These are phyloP conservation scores for Onchidella celtica DNA, from an alignment of 2,888 invertebrate species.

Conservation along the genomic window DNA sequence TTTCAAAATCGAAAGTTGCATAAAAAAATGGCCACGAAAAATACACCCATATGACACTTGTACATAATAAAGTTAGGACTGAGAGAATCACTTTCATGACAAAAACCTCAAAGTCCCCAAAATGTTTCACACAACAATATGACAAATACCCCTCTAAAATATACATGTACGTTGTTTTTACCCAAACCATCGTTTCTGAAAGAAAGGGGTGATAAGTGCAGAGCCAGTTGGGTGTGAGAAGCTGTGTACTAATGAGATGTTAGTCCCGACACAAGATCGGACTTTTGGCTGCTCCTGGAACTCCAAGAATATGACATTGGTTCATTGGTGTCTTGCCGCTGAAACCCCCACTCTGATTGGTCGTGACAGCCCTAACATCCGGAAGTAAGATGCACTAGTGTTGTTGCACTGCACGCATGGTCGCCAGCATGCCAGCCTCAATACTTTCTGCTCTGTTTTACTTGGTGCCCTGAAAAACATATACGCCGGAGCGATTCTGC, in stretches of 20 bases:
- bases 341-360: conserved; percentile 18
- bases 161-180: too few relatives aligned
- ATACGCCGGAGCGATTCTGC: not conserved
- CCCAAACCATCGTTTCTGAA: too few relatives aligned
- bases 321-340: not conserved
- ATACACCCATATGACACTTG: too few relatives aligned
- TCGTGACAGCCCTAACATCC: not conserved
- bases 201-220: not conserved
- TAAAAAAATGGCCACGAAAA: too few relatives aligned
- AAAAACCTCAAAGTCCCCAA: too few relatives aligned
- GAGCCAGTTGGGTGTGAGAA: not conserved
- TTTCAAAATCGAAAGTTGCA: too few relatives aligned
- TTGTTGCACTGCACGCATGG: not conserved
- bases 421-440: not conserved
- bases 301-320: not conserved
- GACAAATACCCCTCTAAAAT: too few relatives aligned
- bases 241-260: conserved; percentile 2
- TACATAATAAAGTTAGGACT: too few relatives aligned
- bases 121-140: too few relatives aligned
- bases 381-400: not conserved
- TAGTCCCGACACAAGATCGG: not conserved
- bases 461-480: not conserved
- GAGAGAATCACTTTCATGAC: too few relatives aligned
- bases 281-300: not conserved
- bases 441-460: not conserved